These are phyloP conservation scores for Keiferia lycopersicella DNA, from an alignment of 2,888 invertebrate genomes.

Conservation along the genomic window DNA sequence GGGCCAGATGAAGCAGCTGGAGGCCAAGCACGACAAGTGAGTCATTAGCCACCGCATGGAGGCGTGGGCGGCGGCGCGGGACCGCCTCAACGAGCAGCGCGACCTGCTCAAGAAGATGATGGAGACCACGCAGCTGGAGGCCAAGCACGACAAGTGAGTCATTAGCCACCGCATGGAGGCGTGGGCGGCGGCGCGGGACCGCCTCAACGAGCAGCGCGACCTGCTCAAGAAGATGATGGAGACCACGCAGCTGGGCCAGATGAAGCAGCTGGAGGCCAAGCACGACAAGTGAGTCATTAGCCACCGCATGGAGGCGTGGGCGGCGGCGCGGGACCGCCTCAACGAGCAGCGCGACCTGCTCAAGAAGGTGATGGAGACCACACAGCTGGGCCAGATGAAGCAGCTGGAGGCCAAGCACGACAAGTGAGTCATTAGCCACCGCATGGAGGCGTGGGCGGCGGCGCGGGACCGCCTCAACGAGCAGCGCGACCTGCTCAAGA, in stretches of 20 bases:
- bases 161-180: slow-evolving; percentile 93
- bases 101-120: slow-evolving; percentile 44
- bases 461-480: neutral
- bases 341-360: slow-evolving; percentile 43
- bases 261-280: slow-evolving; percentile 93
- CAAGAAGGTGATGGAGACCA: neutral
- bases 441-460: neutral
- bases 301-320: neutral
- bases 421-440: slow-evolving; percentile 26
- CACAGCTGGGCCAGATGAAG: slow-evolving; percentile 28
- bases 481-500: slow-evolving; percentile 43
- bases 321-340: neutral
- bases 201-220: slow-evolving; percentile 92
- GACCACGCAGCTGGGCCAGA: slow-evolving; percentile 89
- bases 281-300: slow-evolving; percentile 82
- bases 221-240: slow-evolving; percentile 89
- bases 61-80: neutral
- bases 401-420: slow-evolving; percentile 95
- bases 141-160: slow-evolving; percentile 87
- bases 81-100: neutral
- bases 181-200: slow-evolving; percentile 89
- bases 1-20: slow-evolving; percentile 82
- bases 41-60: neutral
- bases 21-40: slow-evolving; percentile 88
- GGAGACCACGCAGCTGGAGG: neutral